These are phyloP conservation scores for Plagodis pulveraria DNA, from an alignment of 2,888 invertebrate genomes.

Conservation along the genomic window DNA sequence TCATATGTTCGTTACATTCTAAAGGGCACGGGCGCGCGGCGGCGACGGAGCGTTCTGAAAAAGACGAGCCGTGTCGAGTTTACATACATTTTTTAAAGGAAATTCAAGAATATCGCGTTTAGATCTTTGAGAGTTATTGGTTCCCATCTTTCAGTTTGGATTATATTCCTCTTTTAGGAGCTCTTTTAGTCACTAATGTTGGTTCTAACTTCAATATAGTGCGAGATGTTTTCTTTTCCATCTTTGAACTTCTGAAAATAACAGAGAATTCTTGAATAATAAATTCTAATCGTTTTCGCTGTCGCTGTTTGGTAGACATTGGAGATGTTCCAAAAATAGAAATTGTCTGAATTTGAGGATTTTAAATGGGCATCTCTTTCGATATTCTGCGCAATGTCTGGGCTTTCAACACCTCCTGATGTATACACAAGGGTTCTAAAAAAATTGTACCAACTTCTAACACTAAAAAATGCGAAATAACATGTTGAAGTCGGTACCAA, in stretches of 20 bases:
- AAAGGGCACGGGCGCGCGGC: not conserved
- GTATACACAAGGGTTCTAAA: not conserved
- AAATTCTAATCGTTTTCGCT: slow-evolving; percentile 3
- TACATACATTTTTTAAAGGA: not conserved
- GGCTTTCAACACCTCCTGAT: not conserved
- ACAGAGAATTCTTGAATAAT: slow-evolving; percentile 4
- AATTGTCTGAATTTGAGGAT: slow-evolving; percentile 6
- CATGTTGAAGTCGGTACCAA: too few species aligned
- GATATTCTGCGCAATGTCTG: slow-evolving; percentile 8
- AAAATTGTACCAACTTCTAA: too few species aligned
- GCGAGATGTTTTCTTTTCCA: too few species aligned
- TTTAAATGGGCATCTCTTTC: slow-evolving; percentile 11
- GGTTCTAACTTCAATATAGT: too few species aligned
- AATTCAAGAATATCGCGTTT: too few species aligned
- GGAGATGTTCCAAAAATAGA: slow-evolving; percentile 7
- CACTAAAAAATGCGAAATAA: too few species aligned
- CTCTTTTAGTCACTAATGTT: too few species aligned
- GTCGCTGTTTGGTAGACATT: not conserved
- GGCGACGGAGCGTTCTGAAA: slow-evolving; percentile 2
- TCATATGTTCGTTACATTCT: slow-evolving; percentile 12
- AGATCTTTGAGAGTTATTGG: too few species aligned
- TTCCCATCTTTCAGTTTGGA: too few species aligned
- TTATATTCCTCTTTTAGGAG: too few species aligned
- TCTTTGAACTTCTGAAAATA: too few species aligned
- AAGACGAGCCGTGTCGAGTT: slow-evolving; percentile 9